phyloP scores from a whole-genome alignment of 2,888 invertebrate genomes.

The Morinoia aosen region DNA sequence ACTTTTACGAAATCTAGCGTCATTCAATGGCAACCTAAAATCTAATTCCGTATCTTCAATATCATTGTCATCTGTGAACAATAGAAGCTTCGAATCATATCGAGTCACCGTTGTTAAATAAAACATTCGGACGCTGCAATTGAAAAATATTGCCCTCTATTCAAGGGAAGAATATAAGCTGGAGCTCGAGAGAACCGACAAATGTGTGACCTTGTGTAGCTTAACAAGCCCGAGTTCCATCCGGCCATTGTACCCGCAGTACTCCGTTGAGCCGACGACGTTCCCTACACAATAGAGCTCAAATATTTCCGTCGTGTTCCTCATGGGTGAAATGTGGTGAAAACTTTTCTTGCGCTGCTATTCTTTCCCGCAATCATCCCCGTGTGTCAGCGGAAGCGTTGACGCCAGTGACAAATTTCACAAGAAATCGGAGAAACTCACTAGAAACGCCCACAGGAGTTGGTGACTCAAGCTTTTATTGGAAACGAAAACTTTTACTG shows the following conservation, averaged over 20 bases:
- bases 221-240: background rate
- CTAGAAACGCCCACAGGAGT: background rate
- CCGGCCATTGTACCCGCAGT: slow-evolving; percentile 20
- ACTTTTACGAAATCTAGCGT: background rate
- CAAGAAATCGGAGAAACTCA: background rate
- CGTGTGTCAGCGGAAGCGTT: background rate
- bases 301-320: background rate
- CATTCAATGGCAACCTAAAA: background rate
- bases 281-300: slow-evolving; percentile 15
- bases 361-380: background rate
- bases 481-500: background rate
- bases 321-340: background rate
- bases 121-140: background rate
- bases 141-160: background rate
- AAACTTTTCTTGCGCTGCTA: background rate
- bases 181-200: background rate
- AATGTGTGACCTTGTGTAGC: background rate
- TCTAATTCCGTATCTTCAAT: background rate
- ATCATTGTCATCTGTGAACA: background rate
- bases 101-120: background rate
- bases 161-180: slow-evolving; percentile 12
- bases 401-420: background rate
- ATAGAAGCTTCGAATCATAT: background rate
- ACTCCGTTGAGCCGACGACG: background rate
- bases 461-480: background rate